Percentiles rank a stretch among this genome's conserved stretches.
Evolutionary conservation across 2,797 vertebrate genomes (phyloP).

Genomic region (Leptoclinus maculatus): DNA sequence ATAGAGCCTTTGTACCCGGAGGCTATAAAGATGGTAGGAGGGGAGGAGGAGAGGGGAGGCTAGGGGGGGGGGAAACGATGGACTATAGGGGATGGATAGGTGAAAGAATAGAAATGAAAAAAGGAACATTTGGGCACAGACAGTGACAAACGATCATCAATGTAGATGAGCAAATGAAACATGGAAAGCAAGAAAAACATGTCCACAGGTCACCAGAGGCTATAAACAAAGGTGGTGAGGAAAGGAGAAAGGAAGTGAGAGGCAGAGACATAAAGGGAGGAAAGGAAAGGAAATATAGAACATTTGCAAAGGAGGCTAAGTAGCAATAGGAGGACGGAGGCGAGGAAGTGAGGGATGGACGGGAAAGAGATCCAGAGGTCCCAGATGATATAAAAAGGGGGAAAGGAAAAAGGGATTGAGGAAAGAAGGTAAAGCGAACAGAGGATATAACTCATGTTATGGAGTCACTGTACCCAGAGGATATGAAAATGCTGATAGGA

Average conservation of each 20-base stretch:
- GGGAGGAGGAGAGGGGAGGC: neutral
- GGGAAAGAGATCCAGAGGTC: constrained; percentile 44
- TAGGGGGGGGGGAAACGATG: constrained; percentile 2
- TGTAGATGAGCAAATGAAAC: constrained; percentile 5
- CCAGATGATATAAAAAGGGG: constrained; percentile 41
- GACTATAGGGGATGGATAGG: neutral
- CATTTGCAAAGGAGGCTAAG: constrained; percentile 26
- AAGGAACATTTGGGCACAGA: neutral
- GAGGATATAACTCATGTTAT: constrained; percentile 65
- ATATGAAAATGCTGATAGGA: constrained; percentile 85
- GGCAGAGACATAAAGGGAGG: constrained; percentile 14
- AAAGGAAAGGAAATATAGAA: neutral
- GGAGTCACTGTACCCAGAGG: constrained; percentile 85
- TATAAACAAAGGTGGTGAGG: constrained; percentile 18
- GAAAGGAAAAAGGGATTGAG: constrained; percentile 28
- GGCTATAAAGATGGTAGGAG: constrained; percentile 92
- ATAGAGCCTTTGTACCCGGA: constrained; percentile 94
- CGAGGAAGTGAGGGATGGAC: constrained; percentile 31
- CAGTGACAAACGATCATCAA: constrained; percentile 10
- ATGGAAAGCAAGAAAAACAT: constrained; percentile 3
- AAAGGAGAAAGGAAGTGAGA: neutral
- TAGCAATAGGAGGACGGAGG: constrained; percentile 31
- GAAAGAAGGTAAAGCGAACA: constrained; percentile 23
- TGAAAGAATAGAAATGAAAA: neutral
- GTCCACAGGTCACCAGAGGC: constrained; percentile 13